Percentiles rank a stretch among this genome's conserved stretches.
Evolutionary conservation across 2,113 vertebrate species (phyloP).

Genomic region (Donacobius atricapilla): DNA sequence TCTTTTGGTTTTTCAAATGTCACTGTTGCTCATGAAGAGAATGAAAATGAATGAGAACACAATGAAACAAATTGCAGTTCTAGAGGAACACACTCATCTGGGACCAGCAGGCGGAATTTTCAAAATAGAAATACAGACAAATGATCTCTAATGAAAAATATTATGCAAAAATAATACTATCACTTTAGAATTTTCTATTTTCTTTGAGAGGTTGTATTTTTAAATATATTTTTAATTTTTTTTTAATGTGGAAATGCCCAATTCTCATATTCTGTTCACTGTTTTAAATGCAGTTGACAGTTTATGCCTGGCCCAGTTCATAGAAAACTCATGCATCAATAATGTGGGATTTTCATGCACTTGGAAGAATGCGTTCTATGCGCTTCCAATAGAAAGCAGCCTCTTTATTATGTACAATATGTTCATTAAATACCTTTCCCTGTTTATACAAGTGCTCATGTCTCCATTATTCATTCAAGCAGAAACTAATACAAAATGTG

Average conservation of each 20-base stretch:
- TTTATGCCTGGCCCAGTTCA: conserved; percentile 25
- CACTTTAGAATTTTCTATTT: background rate
- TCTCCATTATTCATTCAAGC: conserved; percentile 50
- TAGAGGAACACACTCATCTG: background rate
- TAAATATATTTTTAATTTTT: background rate
- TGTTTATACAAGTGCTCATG: conserved; percentile 61
- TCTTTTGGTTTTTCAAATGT: conserved; percentile 33
- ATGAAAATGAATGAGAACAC: conserved; percentile 37
- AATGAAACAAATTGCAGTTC: conserved; percentile 37
- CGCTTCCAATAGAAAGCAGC: conserved; percentile 20
- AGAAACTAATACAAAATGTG: conserved; percentile 41
- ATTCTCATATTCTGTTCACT: background rate
- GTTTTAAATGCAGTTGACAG: conserved; percentile 21
- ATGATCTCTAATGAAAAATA: conserved; percentile 17
- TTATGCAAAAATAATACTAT: background rate
- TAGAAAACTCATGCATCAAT: conserved; percentile 38
- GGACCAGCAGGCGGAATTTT: background rate
- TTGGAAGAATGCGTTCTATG: conserved; percentile 28
- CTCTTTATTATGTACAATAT: conserved; percentile 46
- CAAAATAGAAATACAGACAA: conserved; percentile 14
- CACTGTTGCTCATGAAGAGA: conserved; percentile 19
- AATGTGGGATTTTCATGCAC: conserved; percentile 37
- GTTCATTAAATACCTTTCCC: conserved; percentile 58
- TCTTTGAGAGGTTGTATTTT: background rate
- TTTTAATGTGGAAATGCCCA: background rate